phyloP scores from a whole-genome alignment of 2,113 vertebrate species.

The Lepus europaeus region DNA sequence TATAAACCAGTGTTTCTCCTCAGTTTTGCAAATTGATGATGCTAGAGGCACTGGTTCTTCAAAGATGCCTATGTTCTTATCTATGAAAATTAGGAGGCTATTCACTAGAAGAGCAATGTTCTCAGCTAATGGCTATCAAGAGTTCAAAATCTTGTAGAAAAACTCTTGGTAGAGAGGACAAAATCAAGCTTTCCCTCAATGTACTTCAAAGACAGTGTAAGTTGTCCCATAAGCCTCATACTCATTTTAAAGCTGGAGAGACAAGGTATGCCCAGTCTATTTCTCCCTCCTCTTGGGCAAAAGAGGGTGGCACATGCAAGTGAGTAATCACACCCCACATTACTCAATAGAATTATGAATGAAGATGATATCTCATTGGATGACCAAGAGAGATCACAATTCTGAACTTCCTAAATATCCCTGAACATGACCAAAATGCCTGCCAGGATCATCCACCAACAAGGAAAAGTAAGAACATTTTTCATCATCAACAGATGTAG shows the following conservation, averaged over 20 bases:
- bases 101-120: slow-evolving; percentile 8
- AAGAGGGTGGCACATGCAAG: neutral
- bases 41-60: neutral
- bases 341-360: neutral
- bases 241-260: neutral
- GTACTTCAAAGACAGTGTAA: neutral
- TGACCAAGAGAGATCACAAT: neutral
- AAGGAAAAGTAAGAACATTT: neutral
- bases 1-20: neutral
- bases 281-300: neutral
- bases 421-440: neutral
- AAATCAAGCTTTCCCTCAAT: neutral
- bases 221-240: neutral
- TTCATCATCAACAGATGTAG: neutral
- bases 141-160: slow-evolving; percentile 30
- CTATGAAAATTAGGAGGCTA: neutral
- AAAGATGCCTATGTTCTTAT: neutral
- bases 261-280: neutral
- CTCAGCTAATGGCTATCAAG: slow-evolving; percentile 4
- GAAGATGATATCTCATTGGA: neutral
- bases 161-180: slow-evolving; percentile 1
- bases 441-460: neutral
- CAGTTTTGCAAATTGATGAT: neutral
- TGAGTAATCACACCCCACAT: neutral
- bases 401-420: neutral